Conservation (phyloP, 2,113 vertebrate genomes). For the Loxodonta africana region DNA sequence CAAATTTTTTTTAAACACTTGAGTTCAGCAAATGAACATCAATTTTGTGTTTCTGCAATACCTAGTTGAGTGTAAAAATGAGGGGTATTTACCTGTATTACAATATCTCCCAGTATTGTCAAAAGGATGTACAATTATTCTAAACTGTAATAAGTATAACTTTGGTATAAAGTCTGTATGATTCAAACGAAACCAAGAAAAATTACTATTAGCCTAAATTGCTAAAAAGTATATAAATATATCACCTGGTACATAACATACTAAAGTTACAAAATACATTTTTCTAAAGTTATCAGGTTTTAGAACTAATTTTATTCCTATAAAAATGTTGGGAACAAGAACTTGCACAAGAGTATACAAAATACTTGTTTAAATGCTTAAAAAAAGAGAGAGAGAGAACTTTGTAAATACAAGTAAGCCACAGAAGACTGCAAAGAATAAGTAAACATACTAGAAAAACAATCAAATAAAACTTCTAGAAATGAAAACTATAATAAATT, state of each 20-base stretch:
- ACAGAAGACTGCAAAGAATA: constrained; percentile 2
- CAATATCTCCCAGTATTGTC: constrained; percentile 73
- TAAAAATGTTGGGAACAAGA: background rate
- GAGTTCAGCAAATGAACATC: background rate
- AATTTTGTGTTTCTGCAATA: constrained; percentile 36
- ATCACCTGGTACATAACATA: background rate
- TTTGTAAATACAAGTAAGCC: constrained; percentile 29
- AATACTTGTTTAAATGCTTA: background rate
- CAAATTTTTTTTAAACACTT: background rate
- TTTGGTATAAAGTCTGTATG: constrained; percentile 7
- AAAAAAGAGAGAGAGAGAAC: background rate
- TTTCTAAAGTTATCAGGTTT: constrained; percentile 34
- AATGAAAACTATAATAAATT: constrained; percentile 12
- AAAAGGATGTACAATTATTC: background rate
- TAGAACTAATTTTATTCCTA: constrained; percentile 24
- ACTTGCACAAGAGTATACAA: background rate
- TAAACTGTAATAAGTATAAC: background rate
- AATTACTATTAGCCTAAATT: background rate
- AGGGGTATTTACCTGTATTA: constrained; percentile 55
- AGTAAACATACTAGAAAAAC: background rate
- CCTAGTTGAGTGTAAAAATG: background rate
- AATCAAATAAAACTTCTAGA: background rate
- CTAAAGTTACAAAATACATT: background rate
- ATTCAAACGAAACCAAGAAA: constrained; percentile 50
- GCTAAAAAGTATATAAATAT: background rate